phyloP scores from a whole-genome alignment of 2,797 vertebrate genomes.

The Coracias cyanogaster region DNA sequence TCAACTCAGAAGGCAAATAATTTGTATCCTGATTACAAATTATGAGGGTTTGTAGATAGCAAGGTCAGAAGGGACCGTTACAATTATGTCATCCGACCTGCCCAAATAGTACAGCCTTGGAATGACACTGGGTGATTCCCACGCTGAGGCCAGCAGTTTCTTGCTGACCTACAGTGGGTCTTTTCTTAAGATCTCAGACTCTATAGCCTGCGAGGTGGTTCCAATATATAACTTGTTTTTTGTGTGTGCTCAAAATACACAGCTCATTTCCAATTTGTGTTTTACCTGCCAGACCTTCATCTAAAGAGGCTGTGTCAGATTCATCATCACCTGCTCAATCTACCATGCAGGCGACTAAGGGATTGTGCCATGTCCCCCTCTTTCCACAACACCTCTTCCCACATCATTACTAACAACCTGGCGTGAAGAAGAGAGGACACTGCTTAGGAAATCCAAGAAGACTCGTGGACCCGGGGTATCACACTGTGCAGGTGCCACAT shows the following conservation, averaged over 20 bases:
- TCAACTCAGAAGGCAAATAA: constrained; percentile 53
- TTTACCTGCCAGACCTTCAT: background rate
- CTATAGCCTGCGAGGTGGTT: rapidly evolving
- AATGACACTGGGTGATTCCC: background rate
- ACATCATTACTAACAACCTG: background rate
- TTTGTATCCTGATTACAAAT: constrained; percentile 69
- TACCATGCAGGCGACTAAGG: background rate
- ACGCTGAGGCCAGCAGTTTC: rapidly evolving
- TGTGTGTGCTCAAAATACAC: background rate
- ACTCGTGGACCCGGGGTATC: rapidly evolving
- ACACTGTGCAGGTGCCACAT: background rate
- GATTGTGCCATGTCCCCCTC: background rate
- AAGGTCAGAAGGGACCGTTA: constrained; percentile 18
- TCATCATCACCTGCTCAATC: background rate
- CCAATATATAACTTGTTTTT: background rate
- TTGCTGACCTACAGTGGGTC: background rate
- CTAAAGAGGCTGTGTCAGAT: background rate
- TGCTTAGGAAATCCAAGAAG: background rate
- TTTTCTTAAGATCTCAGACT: background rate
- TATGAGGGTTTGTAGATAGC: constrained; percentile 52
- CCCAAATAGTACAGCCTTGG: background rate
- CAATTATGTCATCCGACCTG: constrained; percentile 25
- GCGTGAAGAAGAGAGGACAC: background rate
- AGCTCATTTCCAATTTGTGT: background rate
- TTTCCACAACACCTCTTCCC: background rate